These are phyloP conservation scores for Hypocryptadius cinnamomeus DNA, from an alignment of 2,113 vertebrate species.

Conservation along the genomic window DNA sequence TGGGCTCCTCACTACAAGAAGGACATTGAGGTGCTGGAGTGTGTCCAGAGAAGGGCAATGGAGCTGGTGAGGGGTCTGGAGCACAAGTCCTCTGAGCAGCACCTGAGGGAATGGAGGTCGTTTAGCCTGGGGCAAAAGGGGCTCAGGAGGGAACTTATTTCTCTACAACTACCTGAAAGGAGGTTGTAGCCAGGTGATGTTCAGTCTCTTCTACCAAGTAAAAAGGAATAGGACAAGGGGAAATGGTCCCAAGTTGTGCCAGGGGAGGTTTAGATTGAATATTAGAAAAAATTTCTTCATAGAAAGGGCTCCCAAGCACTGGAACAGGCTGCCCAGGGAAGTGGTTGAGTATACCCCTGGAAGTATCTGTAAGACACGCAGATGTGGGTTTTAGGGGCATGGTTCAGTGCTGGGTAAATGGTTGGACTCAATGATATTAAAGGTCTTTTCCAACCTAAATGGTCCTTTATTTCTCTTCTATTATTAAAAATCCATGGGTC, in stretches of 20 bases:
- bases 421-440: not conserved
- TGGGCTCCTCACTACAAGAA: not conserved
- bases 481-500: not conserved
- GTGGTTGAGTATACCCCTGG: not conserved
- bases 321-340: not conserved
- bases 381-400: not conserved
- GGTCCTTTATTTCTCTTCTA: not conserved
- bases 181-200: not conserved
- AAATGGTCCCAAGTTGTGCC: not conserved
- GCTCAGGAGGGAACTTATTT: not conserved
- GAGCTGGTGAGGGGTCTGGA: not conserved
- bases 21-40: not conserved
- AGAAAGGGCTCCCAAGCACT: not conserved
- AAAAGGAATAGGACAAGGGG: not conserved
- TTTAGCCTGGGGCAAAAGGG: not conserved
- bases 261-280: not conserved
- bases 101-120: not conserved
- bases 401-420: not conserved
- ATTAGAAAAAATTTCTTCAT: not conserved
- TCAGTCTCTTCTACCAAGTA: not conserved
- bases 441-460: not conserved
- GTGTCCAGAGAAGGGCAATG: accelerated
- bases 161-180: not conserved
- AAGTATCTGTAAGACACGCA: not conserved
- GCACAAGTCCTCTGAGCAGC: not conserved